Base-by-base conservation (phyloP, 2,888 invertebrate species). In the Apotomis betuletana region DNA sequence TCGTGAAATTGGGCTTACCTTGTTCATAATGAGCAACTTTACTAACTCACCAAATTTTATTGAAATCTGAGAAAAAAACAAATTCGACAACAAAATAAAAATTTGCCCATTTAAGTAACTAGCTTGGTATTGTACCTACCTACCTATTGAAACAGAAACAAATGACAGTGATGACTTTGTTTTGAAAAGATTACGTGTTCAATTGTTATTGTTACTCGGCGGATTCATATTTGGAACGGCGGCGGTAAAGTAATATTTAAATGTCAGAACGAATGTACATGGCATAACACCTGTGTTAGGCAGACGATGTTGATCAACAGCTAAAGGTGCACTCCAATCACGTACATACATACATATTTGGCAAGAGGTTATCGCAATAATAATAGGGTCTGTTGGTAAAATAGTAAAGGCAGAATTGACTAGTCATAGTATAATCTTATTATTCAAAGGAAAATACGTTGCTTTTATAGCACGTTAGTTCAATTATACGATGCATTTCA, bases 271-370 rank as follows among this genome's bases (percentile, higher is more conserved):
- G 60, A 38, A 65, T 55, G 27, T 27, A 63, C 38, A 49, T 38
- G 44, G 58, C 59, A 38, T 52, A 41, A 59, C 67, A 70, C 65
- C 70, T 70, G 65, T 67, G 65, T 46, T 65, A 57, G 44, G 38
- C n/a, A 41, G 63, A 69, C 52, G 62, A 69, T 41, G 58, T 69
- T 27, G 63, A 52, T 27, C 57, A 51, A 59, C 61, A 13, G 44
- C 57, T 49, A 27, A 27, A 27, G 27, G 67, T 44, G 55, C 64
- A 51, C 55, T 55, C 51, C 57, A 71, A 71, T 71, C 71, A 71
- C 70, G 70, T 71, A 61, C 71, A 13, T 67, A 61, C 71, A 13
- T 67, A 71, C 46, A 13, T 67, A 71, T 71, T 71, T 62, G 67
- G 61, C 61, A 71, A 67, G 27, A 57, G 41, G 15, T 63, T 67